Percentiles rank a stretch among this genome's conserved stretches.
Conservation (phyloP, 2,888 invertebrate species). For the Archips crataeganus region DNA sequence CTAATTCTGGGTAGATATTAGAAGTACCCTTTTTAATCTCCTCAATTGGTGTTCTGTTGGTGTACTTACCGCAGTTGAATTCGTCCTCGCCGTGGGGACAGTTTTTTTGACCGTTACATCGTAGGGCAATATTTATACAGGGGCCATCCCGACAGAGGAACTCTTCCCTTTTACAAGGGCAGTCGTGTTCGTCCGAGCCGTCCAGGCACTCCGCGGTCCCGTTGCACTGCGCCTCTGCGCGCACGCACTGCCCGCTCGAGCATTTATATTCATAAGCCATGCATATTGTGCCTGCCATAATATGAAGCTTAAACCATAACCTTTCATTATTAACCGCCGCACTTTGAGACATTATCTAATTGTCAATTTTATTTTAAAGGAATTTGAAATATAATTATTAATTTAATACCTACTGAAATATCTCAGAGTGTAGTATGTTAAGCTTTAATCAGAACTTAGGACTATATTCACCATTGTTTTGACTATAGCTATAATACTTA, state of each 20-base stretch:
- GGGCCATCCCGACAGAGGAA: conserved; percentile 87
- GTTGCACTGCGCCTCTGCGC: conserved; percentile 82
- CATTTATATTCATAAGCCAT: conserved; percentile 88
- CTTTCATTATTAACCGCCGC: conserved; percentile 51
- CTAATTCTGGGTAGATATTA: neutral
- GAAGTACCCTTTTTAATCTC: neutral
- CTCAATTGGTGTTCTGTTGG: neutral
- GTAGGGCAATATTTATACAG: conserved; percentile 87
- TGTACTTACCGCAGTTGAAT: conserved; percentile 77
- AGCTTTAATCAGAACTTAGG: conserved; percentile 10
- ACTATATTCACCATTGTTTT: conserved; percentile 1
- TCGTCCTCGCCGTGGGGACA: conserved; percentile 89
- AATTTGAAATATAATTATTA: neutral
- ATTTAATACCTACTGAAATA: neutral
- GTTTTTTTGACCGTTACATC: conserved; percentile 88
- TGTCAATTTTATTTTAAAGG: neutral
- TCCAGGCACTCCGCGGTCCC: conserved; percentile 82
- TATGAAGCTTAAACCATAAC: conserved; percentile 69
- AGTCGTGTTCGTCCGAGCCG: conserved; percentile 74
- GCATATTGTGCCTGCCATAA: conserved; percentile 80
- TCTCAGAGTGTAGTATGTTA: neutral
- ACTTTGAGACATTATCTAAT: neutral
- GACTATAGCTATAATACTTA: conserved; percentile 1
- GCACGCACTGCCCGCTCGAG: conserved; percentile 87
- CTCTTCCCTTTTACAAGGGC: conserved; percentile 80